Evolutionary conservation across 2,113 vertebrate species (phyloP), one percentile per base, ranked within the genome.

Genomic region (Odocoileus hemionus): DNA sequence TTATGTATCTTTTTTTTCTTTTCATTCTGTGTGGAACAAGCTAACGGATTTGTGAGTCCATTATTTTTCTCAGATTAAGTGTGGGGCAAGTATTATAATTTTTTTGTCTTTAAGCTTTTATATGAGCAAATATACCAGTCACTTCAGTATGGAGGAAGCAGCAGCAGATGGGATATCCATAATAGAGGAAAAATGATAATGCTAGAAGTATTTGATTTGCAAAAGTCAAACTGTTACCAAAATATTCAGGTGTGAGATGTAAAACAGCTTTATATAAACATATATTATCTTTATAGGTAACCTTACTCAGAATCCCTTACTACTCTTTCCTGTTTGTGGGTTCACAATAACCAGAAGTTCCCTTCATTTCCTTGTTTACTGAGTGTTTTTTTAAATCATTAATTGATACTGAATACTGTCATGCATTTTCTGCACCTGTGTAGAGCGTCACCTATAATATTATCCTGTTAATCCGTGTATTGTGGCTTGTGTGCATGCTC

Each of bases 21-120:
- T 94, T 54, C 93, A 12, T 97, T 98, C 93, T 96, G 36, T 17
- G 61, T 90, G 50, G 67, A 96, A 91, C 88, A 96, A 94, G 64
- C 86, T n/a, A 47, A 93, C 88, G 11, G 67, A 86, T 95, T 96
- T 94, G 60, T 30, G 61, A 96, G 14, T 82, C 19, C 76, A 6
- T 95, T 45, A 78, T 98, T 97, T 97, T 26, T 83, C 50, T 97
- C 94, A 97, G 95, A 88, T 8, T 33, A 19, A 91, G 94, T 54
- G 39, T 97, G 84, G 78, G n/a, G 16, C 90, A 89, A 93, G 36
- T 94, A 95, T 97, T 97, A 96, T 74, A 64, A 95, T 87, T 96
- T 57, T 94, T 89, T 85, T 74, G n/a, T 98, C 88, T 96, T 78
- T 39, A 85, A 39, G 67, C 47, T 80, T 96, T 96, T 96, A 90